A percentile compares a stretch with the other conserved stretches of the same genome.
These are phyloP conservation scores for Zosterops japonicus DNA, from an alignment of 2,113 vertebrate genomes.

Conservation along the genomic window DNA sequence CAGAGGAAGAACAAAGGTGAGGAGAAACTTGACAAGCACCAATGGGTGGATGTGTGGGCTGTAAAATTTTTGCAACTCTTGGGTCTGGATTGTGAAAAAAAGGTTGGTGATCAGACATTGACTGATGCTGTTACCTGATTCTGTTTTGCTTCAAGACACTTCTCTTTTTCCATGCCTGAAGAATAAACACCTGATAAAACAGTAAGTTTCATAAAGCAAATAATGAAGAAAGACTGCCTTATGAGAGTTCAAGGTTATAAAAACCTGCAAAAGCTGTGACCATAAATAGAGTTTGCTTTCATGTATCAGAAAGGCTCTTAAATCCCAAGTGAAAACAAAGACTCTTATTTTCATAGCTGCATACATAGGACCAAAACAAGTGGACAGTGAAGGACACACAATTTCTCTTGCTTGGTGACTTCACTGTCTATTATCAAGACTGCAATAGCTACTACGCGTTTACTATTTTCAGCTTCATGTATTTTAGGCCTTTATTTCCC, in stretches of 20 bases:
- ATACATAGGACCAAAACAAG: neutral
- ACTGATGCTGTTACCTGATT: neutral
- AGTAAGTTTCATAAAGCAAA: neutral
- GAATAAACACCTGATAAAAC: neutral
- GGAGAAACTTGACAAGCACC: neutral
- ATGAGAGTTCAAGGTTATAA: neutral
- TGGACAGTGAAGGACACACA: neutral
- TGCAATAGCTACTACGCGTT: neutral
- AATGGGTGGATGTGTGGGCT: rapidly evolving
- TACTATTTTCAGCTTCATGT: neutral
- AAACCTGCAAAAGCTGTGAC: neutral
- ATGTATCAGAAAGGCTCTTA: neutral
- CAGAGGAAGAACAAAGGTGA: neutral
- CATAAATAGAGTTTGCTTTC: neutral
- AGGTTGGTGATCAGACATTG: neutral
- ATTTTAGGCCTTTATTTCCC: neutral
- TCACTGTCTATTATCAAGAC: neutral
- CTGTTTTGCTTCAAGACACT: neutral
- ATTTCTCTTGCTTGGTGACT: neutral
- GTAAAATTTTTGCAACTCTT: neutral
- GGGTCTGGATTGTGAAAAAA: neutral
- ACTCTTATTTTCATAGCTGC: neutral
- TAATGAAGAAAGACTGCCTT: neutral
- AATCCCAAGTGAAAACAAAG: neutral
- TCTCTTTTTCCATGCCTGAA: neutral